phyloP scores from a whole-genome alignment of 2,888 invertebrate genomes.

The Eucera pruinosa region DNA sequence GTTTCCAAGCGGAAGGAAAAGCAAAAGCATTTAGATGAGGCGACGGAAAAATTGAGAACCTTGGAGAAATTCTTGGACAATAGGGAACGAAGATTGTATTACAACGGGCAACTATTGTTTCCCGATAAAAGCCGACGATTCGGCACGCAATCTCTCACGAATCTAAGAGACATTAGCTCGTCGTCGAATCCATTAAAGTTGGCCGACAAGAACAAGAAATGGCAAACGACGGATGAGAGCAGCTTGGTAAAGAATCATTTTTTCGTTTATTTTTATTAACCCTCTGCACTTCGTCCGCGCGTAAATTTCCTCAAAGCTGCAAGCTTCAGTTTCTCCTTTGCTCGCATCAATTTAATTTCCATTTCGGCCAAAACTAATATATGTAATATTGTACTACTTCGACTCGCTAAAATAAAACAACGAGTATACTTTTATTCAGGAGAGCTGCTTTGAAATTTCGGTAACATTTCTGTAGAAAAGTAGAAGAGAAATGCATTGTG shows the following conservation, averaged over 20 bases:
- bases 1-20: conserved; percentile 89
- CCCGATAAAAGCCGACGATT: conserved; percentile 70
- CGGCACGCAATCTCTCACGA: conserved; percentile 78
- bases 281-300: too few species aligned
- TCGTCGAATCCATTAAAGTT: conserved; percentile 66
- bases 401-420: too few species aligned
- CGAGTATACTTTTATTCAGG: too few species aligned
- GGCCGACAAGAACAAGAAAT: conserved; percentile 63
- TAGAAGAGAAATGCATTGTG: too few species aligned
- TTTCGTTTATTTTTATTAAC: neutral
- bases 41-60: conserved; percentile 87
- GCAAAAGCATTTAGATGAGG: conserved; percentile 88
- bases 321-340: too few species aligned
- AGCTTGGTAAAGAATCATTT: conserved; percentile 69
- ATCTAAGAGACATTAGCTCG: conserved; percentile 77
- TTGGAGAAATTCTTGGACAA: conserved; percentile 88
- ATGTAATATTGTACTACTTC: too few species aligned
- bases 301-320: too few species aligned
- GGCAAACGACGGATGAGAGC: conserved; percentile 64
- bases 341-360: too few species aligned
- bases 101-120: conserved; percentile 73
- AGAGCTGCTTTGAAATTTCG: too few species aligned
- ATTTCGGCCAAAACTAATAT: too few species aligned
- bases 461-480: too few species aligned
- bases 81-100: conserved; percentile 79